These are phyloP conservation scores for Lycopodina hypogea DNA, from an alignment of 37 sponge, comb jelly and placozoan species.

Conservation along the genomic window DNA sequence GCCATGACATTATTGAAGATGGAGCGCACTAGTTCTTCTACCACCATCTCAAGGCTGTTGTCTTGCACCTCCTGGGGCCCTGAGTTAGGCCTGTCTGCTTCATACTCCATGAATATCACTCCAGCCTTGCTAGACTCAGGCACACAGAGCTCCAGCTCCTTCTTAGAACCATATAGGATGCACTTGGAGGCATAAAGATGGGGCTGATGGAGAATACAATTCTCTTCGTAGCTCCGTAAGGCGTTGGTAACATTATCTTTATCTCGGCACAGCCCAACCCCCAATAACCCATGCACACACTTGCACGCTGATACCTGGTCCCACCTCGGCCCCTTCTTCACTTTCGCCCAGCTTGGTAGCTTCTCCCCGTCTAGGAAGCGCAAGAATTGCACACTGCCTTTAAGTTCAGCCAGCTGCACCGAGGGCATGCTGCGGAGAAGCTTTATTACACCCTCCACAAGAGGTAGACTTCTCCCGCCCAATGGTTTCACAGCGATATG, in stretches of 20 bases:
- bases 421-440: conserved; percentile 32
- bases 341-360: conserved; percentile 37
- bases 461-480: conserved; percentile 21
- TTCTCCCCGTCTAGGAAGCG: conserved; percentile 33
- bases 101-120: conserved; percentile 15
- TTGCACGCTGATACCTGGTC: conserved; percentile 43
- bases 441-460: conserved; percentile 10
- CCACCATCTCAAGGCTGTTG: neutral
- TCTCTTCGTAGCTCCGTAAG: neutral
- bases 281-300: conserved; percentile 45
- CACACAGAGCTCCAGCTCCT: conserved; percentile 11
- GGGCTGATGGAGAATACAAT: neutral
- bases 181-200: conserved; percentile 27
- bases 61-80: neutral
- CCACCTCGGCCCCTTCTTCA: conserved; percentile 19
- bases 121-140: conserved; percentile 1
- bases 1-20: conserved; percentile 6
- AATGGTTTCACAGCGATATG: conserved; percentile 42
- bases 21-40: neutral
- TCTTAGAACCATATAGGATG: conserved; percentile 37
- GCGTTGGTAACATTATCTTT: conserved; percentile 22
- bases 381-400: conserved; percentile 35
- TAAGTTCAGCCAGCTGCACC: conserved; percentile 29
- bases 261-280: conserved; percentile 31
- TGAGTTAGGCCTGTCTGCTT: neutral